phyloP scores from a whole-genome alignment of 2,888 invertebrate genomes.

The Amblyteles armatorius region DNA sequence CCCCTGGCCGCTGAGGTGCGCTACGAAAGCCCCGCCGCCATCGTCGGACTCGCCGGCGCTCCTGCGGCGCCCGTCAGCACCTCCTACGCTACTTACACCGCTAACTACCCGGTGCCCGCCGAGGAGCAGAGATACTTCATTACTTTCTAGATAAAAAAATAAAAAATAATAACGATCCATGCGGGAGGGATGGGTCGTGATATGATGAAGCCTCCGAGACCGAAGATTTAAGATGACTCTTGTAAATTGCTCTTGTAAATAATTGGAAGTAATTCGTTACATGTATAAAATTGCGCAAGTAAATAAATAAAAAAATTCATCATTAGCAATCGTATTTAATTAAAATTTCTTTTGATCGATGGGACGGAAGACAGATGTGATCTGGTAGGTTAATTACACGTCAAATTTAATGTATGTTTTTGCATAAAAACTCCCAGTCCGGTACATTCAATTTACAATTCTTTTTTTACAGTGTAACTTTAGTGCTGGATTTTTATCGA shows the following conservation, averaged over 20 bases:
- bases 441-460: no score
- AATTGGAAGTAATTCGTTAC: background rate
- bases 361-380: no score
- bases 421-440: no score
- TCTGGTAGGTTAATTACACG: no score
- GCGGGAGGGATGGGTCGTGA: slow-evolving; percentile 11
- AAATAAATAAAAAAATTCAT: background rate
- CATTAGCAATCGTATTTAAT: background rate
- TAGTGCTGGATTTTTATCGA: no score
- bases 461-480: no score
- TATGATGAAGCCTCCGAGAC: no score
- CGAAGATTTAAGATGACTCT: background rate
- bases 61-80: slow-evolving; percentile 74
- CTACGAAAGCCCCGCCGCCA: slow-evolving; percentile 73
- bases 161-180: slow-evolving; percentile 53
- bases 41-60: slow-evolving; percentile 64
- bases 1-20: slow-evolving; percentile 79
- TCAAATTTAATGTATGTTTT: no score
- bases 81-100: slow-evolving; percentile 77
- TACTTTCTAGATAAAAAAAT: slow-evolving; percentile 70
- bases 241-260: background rate
- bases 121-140: slow-evolving; percentile 79
- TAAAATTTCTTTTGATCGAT: background rate
- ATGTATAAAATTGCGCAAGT: background rate
- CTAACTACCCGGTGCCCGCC: slow-evolving; percentile 77